Conservation (phyloP, 2,113 vertebrate species). For the Hypanus sabinus region DNA sequence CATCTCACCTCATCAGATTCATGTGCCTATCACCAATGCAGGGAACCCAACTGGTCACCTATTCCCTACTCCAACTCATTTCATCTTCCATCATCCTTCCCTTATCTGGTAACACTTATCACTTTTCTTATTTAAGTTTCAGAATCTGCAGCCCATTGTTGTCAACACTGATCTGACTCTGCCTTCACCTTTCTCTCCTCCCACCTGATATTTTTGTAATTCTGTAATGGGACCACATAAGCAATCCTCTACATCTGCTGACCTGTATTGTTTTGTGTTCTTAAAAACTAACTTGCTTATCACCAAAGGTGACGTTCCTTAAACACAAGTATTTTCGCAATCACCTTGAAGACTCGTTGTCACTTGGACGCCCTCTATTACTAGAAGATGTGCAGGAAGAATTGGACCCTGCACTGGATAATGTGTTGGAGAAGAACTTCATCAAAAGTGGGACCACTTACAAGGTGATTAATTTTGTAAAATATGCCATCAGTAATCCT, state of each 20-base stretch:
- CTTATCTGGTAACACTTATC: no score
- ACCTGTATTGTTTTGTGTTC: not conserved
- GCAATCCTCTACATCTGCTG: not conserved
- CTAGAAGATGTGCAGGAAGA: constrained; percentile 66
- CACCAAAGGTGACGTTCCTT: constrained; percentile 55
- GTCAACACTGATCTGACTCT: no score
- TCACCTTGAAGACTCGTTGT: constrained; percentile 61
- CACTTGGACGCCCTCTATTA: constrained; percentile 59
- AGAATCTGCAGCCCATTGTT: no score
- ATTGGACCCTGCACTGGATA: constrained; percentile 63
- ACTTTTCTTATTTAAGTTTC: no score
- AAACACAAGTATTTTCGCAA: constrained; percentile 67
- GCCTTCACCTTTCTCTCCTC: no score
- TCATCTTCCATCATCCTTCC: no score
- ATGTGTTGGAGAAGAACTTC: constrained; percentile 67
- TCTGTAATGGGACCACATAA: not conserved
- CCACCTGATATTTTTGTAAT: not conserved
- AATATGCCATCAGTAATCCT: not conserved
- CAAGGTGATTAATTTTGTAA: constrained; percentile 51
- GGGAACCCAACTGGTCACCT: no score
- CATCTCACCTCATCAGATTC: no score
- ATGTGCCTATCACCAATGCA: no score
- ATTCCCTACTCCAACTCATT: no score
- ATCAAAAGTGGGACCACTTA: constrained; percentile 59
- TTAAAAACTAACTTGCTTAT: not conserved